Evolutionary conservation across 2,888 invertebrate species (phyloP), one percentile per base, ranked within the genome.

Genomic region (Morpho deidamia): DNA sequence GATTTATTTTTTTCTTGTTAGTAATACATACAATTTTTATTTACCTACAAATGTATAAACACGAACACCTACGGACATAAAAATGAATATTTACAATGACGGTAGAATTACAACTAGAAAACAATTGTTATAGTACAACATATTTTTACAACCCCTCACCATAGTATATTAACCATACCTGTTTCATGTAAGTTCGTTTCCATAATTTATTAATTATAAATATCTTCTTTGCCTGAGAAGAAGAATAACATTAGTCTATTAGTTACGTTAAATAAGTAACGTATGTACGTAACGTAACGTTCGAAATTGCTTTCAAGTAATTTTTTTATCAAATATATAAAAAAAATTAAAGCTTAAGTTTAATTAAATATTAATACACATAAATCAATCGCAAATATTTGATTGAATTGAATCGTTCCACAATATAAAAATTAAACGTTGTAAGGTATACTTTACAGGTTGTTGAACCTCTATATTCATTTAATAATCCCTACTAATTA

Each of bases 21-120:
- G 38, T 38, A 23, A 23, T 14, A n/a, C 8, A 32, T 47, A 47
- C 14, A 39, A 35, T 23, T 45, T 45, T 64, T 64, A 62, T 69
- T 81, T 84, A 84, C 84, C 84, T 69, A 79, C 68, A 66, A 84
- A 84, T 51, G 74, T 76, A 75, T 84, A 84, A 11, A 84, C 81
- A 74, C 83, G 83, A 70, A 66, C 78, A 81, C 77, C 84, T 85
- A 83, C 62, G 73, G 76, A 74, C 55, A 64, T 46, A 58, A 44
- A 48, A 59, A 49, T 54, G 53, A 35, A 7, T 54, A 49, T 56
- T 34, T 51, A 56, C 42, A 53, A 40, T 48, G 56, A 43, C 10
- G 12, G 10, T 39, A 12, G 14, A 40, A 34, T 49, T n/a, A n/a
- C n/a, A n/a, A n/a, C n/a, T n/a, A 41, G 11, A 1, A 32, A 10